Base-by-base conservation (phyloP, 2,113 vertebrate species). In the Lamprologus sp. region DNA sequence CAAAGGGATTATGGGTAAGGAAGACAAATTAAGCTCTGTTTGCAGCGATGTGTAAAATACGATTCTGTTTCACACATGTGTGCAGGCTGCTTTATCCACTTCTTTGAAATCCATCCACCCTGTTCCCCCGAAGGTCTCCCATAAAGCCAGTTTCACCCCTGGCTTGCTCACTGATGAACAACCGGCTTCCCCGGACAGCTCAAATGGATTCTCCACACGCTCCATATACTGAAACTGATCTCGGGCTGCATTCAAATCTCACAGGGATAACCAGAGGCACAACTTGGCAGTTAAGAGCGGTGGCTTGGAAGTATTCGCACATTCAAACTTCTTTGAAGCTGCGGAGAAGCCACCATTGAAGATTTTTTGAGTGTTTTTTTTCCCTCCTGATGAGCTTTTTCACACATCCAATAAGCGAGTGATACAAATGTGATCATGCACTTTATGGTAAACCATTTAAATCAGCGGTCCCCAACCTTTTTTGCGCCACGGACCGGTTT, bases 11-110 rank as follows among this genome's bases (percentile, higher is more conserved):
- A 94, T 75, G 85, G 84, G 58, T 56, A 77, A 84, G 88, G 60
- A 55, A 86, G 89, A 90, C 87, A 95, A 90, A 92, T 87, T 47
- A 90, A 89, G 70, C 81, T 85, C 79, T 90, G 89, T 92, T 92
- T 89, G 91, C 63, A 81, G 70, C 3, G 15, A 53, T 35, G 84
- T 84, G 88, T 90, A 82, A 92, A 94, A 95, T 90, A 79, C 6
- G 87, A 91, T 88, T 91, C 35, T 14, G 83, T 47, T 84, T 85
- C 88, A 83, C 84, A 90, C 47, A 54, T 17, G 35, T 68, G 77
- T 42, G 87, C 49, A 47, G 75, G 54, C 83, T 13, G 86, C 33
- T 86, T 75, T 6, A 89, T 88, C 40, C 82, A 33, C 75, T 45
- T 84, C 88, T 92, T 89, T 91, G 84, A 91, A 90, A 89, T 81